Evolutionary conservation across 2,113 vertebrate genomes (phyloP).

Genomic region (Grallaria varia): DNA sequence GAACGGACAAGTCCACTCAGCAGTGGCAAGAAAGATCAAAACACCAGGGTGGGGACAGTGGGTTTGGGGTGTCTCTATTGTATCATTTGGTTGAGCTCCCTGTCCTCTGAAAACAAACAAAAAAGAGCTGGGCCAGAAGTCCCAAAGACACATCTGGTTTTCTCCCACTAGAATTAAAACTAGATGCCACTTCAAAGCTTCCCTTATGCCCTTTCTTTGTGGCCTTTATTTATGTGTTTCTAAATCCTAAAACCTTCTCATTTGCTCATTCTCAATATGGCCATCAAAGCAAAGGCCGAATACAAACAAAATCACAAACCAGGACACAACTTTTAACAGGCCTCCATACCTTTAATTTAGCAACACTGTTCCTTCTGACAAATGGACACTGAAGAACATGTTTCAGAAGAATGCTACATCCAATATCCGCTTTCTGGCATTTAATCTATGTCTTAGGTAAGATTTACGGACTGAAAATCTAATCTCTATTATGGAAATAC

Average conservation of each 20-base stretch:
- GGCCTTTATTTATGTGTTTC: slow-evolving; percentile 14
- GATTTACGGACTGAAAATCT: neutral
- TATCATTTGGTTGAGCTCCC: neutral
- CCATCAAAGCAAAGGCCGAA: slow-evolving; percentile 27
- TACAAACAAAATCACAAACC: neutral
- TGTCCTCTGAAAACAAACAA: neutral
- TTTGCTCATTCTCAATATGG: neutral
- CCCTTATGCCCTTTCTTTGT: neutral
- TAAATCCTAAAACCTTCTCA: neutral
- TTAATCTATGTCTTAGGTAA: neutral
- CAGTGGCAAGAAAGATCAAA: neutral
- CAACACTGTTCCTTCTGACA: neutral
- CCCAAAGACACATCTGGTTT: slow-evolving; percentile 26
- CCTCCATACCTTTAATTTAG: neutral
- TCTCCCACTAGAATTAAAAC: slow-evolving; percentile 20
- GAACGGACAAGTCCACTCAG: neutral
- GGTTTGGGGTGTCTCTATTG: neutral
- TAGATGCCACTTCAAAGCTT: slow-evolving; percentile 54
- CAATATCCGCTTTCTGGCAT: neutral
- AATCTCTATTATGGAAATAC: neutral
- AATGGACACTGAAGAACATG: neutral
- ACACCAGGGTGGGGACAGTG: neutral
- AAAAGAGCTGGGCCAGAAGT: neutral
- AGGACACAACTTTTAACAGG: neutral
- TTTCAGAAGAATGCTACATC: neutral